Evolutionary conservation across 2,113 vertebrate species (phyloP).

Genomic region (Anseranas semipalmata): DNA sequence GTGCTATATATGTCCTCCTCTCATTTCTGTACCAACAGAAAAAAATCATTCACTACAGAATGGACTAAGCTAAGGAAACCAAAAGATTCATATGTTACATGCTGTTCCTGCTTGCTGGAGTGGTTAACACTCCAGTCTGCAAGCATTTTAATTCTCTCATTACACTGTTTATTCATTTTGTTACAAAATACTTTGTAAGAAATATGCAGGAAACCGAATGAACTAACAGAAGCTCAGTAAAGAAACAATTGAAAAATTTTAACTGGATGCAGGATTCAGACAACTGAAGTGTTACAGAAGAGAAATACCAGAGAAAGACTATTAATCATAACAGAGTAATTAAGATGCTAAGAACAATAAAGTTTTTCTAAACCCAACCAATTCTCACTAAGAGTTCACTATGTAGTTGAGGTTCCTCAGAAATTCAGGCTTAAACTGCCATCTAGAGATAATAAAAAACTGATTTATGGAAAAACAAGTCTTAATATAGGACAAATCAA

Average conservation of each 20-base stretch:
- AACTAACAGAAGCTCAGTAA: not conserved
- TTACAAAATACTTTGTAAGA: not conserved
- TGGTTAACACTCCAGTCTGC: not conserved
- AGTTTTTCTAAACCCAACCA: not conserved
- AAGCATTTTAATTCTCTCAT: not conserved
- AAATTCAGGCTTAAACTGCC: not conserved
- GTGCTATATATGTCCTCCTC: not conserved
- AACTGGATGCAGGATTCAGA: not conserved
- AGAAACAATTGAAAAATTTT: not conserved
- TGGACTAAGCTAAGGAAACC: not conserved
- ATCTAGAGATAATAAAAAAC: not conserved
- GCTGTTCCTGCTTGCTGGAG: not conserved
- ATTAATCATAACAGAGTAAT: not conserved
- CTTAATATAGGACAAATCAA: not conserved
- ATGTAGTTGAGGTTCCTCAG: not conserved
- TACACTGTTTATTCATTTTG: not conserved
- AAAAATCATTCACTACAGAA: not conserved
- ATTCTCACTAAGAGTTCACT: not conserved
- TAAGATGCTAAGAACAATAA: not conserved
- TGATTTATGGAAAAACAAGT: not conserved
- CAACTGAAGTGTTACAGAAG: not conserved
- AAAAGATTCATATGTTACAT: not conserved
- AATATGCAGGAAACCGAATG: not conserved
- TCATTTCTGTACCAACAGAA: not conserved
- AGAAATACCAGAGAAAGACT: not conserved